phyloP scores from a whole-genome alignment of 2,888 invertebrate genomes.

The Chydorus sphaericus region DNA sequence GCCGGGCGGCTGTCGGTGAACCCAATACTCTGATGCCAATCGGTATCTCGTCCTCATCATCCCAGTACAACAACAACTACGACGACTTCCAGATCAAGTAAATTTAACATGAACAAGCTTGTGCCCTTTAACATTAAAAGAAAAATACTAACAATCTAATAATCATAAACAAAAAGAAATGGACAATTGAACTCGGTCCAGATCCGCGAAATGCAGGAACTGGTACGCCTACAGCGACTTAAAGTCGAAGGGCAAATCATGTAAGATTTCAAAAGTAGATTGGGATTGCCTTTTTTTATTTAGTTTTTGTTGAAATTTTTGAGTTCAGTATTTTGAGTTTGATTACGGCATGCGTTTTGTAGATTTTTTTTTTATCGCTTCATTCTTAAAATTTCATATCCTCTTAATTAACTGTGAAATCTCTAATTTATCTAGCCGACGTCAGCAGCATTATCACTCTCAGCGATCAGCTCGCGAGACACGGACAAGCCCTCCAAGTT shows the following conservation, averaged over 20 bases:
- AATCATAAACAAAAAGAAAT: neutral
- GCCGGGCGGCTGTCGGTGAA: slow-evolving; percentile 10
- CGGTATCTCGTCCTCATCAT: neutral
- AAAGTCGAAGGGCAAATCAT: slow-evolving; percentile 45
- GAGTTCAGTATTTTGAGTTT: neutral
- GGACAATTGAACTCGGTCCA: slow-evolving; percentile 28
- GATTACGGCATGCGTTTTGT: neutral
- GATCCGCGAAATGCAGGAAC: slow-evolving; percentile 63
- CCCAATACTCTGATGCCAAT: slow-evolving; percentile 6
- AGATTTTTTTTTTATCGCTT: neutral
- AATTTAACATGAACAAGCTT: slow-evolving; percentile 11
- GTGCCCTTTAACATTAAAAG: neutral
- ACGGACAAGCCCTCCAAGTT: neutral
- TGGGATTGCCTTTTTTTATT: neutral
- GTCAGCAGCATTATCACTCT: slow-evolving; percentile 47
- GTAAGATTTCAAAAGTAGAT: slow-evolving; percentile 2
- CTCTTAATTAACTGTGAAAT: slow-evolving; percentile 18
- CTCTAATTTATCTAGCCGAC: slow-evolving; percentile 35
- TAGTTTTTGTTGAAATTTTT: neutral
- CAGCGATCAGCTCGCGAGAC: slow-evolving; percentile 31
- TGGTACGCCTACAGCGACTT: slow-evolving; percentile 60
- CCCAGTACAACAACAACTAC: neutral
- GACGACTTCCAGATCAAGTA: slow-evolving; percentile 38
- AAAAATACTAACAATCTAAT: neutral
- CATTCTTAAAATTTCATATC: slow-evolving; percentile 21